Base-by-base conservation (phyloP, 2,113 vertebrate genomes). In the Hystrix cristata region DNA sequence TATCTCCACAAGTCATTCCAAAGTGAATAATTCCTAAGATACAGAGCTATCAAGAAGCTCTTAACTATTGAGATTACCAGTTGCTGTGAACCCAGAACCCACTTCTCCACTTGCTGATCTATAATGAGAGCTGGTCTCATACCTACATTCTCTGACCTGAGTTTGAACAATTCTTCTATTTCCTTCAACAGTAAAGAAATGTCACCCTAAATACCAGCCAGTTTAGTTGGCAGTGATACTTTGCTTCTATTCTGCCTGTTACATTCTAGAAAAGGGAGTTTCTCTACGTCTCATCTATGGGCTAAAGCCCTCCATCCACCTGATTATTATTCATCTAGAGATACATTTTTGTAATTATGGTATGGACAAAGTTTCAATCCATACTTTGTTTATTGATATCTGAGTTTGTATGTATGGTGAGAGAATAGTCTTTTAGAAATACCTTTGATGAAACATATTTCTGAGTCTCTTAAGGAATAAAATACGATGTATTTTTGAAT, bases 341-440 rank as follows among this genome's bases (percentile, higher is more conserved):
- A 4, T 60, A 64, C 12, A 0, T 31, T 86, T 57, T 64, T 59
- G 9, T 48, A 80, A 34, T 46, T 67, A 71, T 2, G 18, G 34
- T 5, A 48, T 5, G 38, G 5, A 74, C 7, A 25, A 43, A 3
- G 1, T 34, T 93, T 85, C 43, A 72, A 87, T 29, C 13, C 48
- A 31, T 53, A 78, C 34, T 82, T 64, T 65, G 3, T 5, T 53
- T 29, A 48, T 64, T 92, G 64, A 89, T 13, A 78, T 82, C 29
- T 48, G 10, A 87, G 4, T 43, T 87, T 43, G 65, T 64, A 25
- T n/a, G 69, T 59, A 14, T 55, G 13, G 6, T 81, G 5, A 46
- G 34, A 95, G 25, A 93, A 84, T 18, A 81, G 1, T 46, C 25
- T 74, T 92, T 59, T 53, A 90, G n/a, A 91, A 93, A 31, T 31